Evolutionary conservation across 2,797 vertebrate species (phyloP), one percentile per base, ranked within the genome.

Genomic region (Choloepus didactylus): DNA sequence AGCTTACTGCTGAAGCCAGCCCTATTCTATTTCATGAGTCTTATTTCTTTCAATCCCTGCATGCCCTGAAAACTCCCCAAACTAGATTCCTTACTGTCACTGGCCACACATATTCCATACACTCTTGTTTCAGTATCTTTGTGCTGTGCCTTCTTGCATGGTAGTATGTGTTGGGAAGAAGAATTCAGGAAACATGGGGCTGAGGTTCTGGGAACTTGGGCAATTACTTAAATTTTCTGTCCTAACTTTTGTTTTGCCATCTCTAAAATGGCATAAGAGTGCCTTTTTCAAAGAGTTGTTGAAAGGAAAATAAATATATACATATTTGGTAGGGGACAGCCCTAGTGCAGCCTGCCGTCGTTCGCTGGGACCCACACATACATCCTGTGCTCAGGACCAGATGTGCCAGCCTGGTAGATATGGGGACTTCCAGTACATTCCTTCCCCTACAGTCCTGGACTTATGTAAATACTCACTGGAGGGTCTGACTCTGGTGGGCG

Each of bases 151-250:
- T 64, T 46, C 29, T 2, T 2, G 51, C 7, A 27, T 2, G 8
- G 38, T 10, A 4, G 8, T 21, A 2, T 1, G 2, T 67, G 10
- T 54, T 38, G 38, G 41, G 14, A 80, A 31, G 27, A 80, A 3
- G 9, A 5, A 41, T 2, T 16, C 31, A 2, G n/a, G 9, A 41
- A 2, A 19, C 21, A 15, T 0, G 9, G 1, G 3, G 9, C 38
- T 6, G 19, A 14, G 25, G 9, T 18, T 67, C 4, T 60, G 56
- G 86, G 14, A 87, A 46, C 25, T 38, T n/a, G 0, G 5, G 14
- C 0, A 38, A 41, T 5, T 10, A 23, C 6, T 29, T 77, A 21
- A 9, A 9, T 70, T 66, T 72, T 54, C 54, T 46, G 3, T 67
- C 19, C 25, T 27, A 72, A 62, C 44, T 89, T 35, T 35, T 56